Base-by-base conservation (phyloP, 2,888 invertebrate genomes). In the Cecidostiba fungosa region DNA sequence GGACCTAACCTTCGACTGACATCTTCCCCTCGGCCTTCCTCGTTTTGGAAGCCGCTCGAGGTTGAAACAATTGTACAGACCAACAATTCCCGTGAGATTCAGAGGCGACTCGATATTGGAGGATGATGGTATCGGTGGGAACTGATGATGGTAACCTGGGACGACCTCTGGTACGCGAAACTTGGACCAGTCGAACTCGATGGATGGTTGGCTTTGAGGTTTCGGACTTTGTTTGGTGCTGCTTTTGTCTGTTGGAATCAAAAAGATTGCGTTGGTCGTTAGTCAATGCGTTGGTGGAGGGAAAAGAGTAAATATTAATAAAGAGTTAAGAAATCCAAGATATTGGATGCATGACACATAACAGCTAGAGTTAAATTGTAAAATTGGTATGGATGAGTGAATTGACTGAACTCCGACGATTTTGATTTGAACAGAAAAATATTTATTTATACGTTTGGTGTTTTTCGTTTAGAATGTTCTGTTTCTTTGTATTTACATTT, bases 21-120 rank as follows among this genome's bases (percentile, higher is more conserved):
- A 50, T 32, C 77, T 47, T 10, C 77, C 77, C n/a, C 50, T 72
- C 3, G 86, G 86, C 14, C 86, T 47, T 10, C 86, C 86, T 0
- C 86, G 84, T 4, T 16, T 81, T 4, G 84, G 86, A 26, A 81
- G 4, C 4, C 82, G 29, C 36, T 85, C 85, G n/a, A 72, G 29
- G 36, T 78, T 73, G 19, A 12, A 43, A 12, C 12, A 43, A 43
- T 36, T 54, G 29, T 77, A 19, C 19, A 36, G 59, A 14, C 43
- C 26, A 5, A 84, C 12, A 36, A 62, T 3, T 6, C 59, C 32
- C 12, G 26, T 43, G 39, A 69, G 8, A 19, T 74, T 70, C 26
- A 36, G 14, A n/a, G 29, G 19, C 3, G 10, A 23, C n/a, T 66
- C 66, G 5, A 32, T 43, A 10, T 8, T 32, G 12, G 26, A 32